These are phyloP conservation scores for Agriopis leucophaearia DNA, from an alignment of 2,888 invertebrate genomes.

Conservation along the genomic window DNA sequence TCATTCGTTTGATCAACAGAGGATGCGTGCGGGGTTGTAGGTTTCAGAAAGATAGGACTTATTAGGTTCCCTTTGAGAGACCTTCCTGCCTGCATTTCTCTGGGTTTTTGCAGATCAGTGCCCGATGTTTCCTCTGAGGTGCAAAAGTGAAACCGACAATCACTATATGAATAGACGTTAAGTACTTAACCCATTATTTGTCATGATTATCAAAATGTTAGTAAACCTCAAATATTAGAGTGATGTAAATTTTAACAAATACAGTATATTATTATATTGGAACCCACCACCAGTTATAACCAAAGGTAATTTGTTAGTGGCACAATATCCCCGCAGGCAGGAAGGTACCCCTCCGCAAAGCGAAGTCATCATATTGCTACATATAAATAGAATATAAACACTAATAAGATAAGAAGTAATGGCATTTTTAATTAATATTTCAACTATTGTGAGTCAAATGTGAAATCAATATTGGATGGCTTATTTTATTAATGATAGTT, in stretches of 20 bases:
- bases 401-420: conserved; percentile 41
- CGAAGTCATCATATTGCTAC: conserved; percentile 81
- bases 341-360: conserved; percentile 87
- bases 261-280: conserved; percentile 60
- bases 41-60: conserved; percentile 76
- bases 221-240: conserved; percentile 71
- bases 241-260: conserved; percentile 68
- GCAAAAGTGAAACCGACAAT: conserved; percentile 84
- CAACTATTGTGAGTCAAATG: conserved; percentile 16
- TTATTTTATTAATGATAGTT: conserved; percentile 20
- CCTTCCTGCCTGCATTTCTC: conserved; percentile 89
- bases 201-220: conserved; percentile 63
- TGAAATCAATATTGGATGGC: conserved; percentile 16
- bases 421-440: conserved; percentile 34
- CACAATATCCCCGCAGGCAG: conserved; percentile 84
- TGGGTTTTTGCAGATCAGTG: conserved; percentile 83
- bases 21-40: conserved; percentile 75
- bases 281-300: conserved; percentile 77
- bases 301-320: conserved; percentile 76
- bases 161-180: conserved; percentile 65
- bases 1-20: conserved; percentile 57
- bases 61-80: conserved; percentile 81
- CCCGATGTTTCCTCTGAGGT: conserved; percentile 85
- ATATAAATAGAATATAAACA: conserved; percentile 35
- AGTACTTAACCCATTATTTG: conserved; percentile 47